Percentiles rank a stretch among this genome's conserved stretches.
Conservation (phyloP, 2,113 vertebrate species). For the Eidolon helvum region DNA sequence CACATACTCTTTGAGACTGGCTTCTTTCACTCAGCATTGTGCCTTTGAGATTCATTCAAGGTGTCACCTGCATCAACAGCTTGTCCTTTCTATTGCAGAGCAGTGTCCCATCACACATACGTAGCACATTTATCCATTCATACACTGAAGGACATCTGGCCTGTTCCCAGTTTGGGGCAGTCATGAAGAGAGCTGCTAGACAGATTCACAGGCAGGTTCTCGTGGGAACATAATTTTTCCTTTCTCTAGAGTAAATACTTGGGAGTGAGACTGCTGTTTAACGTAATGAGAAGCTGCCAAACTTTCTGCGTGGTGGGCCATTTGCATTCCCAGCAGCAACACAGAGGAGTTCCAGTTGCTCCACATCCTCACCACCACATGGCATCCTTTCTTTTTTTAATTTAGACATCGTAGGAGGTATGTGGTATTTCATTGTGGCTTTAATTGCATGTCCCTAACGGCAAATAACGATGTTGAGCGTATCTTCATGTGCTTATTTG, state of each 20-base stretch:
- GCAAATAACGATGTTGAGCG: fast-evolving
- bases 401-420: neutral
- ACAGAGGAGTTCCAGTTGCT: fast-evolving
- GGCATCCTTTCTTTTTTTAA: neutral
- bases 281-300: neutral
- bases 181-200: neutral
- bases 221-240: neutral
- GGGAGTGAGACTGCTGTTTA: neutral
- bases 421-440: neutral
- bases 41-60: neutral
- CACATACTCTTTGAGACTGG: neutral
- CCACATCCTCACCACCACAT: fast-evolving
- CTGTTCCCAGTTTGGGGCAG: neutral
- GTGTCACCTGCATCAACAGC: fast-evolving
- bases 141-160: neutral
- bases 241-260: neutral
- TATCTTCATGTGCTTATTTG: neutral
- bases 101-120: fast-evolving
- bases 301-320: neutral
- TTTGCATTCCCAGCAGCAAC: fast-evolving
- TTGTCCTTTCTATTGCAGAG: too few relatives aligned
- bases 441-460: neutral
- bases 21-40: neutral
- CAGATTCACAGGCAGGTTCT: neutral
- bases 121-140: neutral